These are phyloP conservation scores for Peromyscus leucopus DNA, from an alignment of 2,113 vertebrate species.

Conservation along the genomic window DNA sequence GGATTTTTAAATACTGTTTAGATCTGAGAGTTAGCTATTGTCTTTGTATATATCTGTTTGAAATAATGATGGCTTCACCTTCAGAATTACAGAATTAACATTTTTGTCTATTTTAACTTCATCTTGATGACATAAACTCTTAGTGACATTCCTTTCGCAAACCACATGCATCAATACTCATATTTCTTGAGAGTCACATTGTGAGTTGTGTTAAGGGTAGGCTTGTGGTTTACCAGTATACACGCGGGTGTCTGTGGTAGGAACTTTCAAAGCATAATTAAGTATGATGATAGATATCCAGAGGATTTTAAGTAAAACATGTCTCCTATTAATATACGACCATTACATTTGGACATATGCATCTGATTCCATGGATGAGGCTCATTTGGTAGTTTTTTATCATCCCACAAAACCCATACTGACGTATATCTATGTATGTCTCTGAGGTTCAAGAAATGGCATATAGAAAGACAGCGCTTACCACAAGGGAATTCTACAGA, in stretches of 20 bases:
- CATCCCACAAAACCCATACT: not conserved
- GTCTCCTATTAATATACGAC: slow-evolving; percentile 3
- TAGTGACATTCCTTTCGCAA: slow-evolving; percentile 5
- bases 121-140: slow-evolving; percentile 38
- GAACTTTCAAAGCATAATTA: not conserved
- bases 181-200: slow-evolving; percentile 38
- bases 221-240: not conserved
- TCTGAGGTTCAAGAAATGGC: not conserved
- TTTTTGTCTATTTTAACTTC: slow-evolving; percentile 30
- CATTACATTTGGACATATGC: slow-evolving; percentile 5
- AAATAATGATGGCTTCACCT: slow-evolving; percentile 11
- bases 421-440: not conserved
- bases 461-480: not conserved
- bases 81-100: not conserved
- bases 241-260: not conserved
- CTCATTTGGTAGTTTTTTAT: slow-evolving; percentile 21
- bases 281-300: slow-evolving; percentile 11
- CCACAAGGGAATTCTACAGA: slow-evolving; percentile 52
- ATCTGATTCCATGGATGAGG: not conserved
- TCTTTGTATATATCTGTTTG: not conserved
- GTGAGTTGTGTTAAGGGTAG: not conserved
- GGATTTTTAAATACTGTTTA: slow-evolving; percentile 47
- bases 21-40: not conserved
- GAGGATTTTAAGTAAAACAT: slow-evolving; percentile 45
- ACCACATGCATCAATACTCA: not conserved